phyloP scores from a whole-genome alignment of 2,888 invertebrate species.

The Brenthis hecate region DNA sequence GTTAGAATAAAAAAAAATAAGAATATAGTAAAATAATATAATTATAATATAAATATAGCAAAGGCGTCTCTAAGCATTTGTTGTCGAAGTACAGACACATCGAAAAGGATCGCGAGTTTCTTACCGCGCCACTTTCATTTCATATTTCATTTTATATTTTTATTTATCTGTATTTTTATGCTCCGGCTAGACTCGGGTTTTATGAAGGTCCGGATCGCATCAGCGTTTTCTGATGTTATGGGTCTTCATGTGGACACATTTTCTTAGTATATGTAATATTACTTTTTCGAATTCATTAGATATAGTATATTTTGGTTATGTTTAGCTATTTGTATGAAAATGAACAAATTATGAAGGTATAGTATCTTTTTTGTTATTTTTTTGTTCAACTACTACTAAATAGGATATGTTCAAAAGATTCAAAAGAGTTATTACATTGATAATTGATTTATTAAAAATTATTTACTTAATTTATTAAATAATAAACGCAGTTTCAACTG shows the following conservation, averaged over 20 bases:
- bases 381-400: too few relatives aligned
- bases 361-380: too few relatives aligned
- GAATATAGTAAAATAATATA: too few relatives aligned
- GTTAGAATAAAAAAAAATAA: too few relatives aligned
- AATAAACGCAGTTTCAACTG: too few relatives aligned
- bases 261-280: slow-evolving; percentile 3
- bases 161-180: slow-evolving; percentile 79
- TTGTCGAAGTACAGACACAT: slow-evolving; percentile 63
- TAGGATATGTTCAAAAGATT: too few relatives aligned
- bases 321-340: too few relatives aligned
- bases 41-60: neutral
- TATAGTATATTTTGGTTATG: neutral
- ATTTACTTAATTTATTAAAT: too few relatives aligned
- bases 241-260: slow-evolving; percentile 27
- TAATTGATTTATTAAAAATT: too few relatives aligned
- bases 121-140: slow-evolving; percentile 78
- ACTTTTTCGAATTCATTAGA: neutral
- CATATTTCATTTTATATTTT: slow-evolving; percentile 81
- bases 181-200: slow-evolving; percentile 67
- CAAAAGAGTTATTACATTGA: too few relatives aligned
- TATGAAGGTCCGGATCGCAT: slow-evolving; percentile 56
- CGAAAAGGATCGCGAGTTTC: slow-evolving; percentile 78
- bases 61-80: slow-evolving; percentile 45
- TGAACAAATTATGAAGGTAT: too few relatives aligned
- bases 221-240: slow-evolving; percentile 55